These are phyloP conservation scores for Drosophila testacea DNA, from an alignment of 2,888 invertebrate species.

Conservation along the genomic window DNA sequence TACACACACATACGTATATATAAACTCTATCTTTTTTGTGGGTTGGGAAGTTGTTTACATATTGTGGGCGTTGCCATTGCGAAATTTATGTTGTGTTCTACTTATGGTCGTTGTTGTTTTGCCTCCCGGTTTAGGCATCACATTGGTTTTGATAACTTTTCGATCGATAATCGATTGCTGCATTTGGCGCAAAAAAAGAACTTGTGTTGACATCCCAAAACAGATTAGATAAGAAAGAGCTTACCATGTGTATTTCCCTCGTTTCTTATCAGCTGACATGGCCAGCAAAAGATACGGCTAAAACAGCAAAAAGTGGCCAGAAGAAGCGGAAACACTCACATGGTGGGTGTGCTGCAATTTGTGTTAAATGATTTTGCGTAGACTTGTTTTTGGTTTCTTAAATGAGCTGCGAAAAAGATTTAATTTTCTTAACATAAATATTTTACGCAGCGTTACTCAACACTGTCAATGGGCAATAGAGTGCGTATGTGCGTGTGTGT, in stretches of 20 bases:
- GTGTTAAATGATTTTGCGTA: slow-evolving; percentile 30
- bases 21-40: background rate
- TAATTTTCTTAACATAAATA: slow-evolving; percentile 25
- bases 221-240: slow-evolving; percentile 45
- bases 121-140: slow-evolving; percentile 14
- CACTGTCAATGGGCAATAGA: slow-evolving; percentile 10
- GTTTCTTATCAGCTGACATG: slow-evolving; percentile 43
- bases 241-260: slow-evolving; percentile 16
- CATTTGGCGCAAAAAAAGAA: slow-evolving; percentile 16
- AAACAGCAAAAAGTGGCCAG: background rate
- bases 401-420: slow-evolving; percentile 48
- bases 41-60: slow-evolving; percentile 34
- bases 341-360: slow-evolving; percentile 28
- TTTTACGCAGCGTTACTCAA: slow-evolving; percentile 31
- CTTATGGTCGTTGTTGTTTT: slow-evolving; percentile 29
- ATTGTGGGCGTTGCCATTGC: slow-evolving; percentile 65
- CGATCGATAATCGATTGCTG: slow-evolving; percentile 69
- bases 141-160: slow-evolving; percentile 44
- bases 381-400: slow-evolving; percentile 4
- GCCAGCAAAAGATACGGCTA: slow-evolving; percentile 21
- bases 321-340: background rate
- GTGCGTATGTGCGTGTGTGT: slow-evolving; percentile 20
- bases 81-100: slow-evolving; percentile 58
- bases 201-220: slow-evolving; percentile 30
- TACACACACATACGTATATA: background rate